A percentile compares a stretch with the other conserved stretches of the same genome.
Evolutionary conservation across 1,140 invertebrate genomes (phyloP).

Genomic region (Belonocnema kinseyi): DNA sequence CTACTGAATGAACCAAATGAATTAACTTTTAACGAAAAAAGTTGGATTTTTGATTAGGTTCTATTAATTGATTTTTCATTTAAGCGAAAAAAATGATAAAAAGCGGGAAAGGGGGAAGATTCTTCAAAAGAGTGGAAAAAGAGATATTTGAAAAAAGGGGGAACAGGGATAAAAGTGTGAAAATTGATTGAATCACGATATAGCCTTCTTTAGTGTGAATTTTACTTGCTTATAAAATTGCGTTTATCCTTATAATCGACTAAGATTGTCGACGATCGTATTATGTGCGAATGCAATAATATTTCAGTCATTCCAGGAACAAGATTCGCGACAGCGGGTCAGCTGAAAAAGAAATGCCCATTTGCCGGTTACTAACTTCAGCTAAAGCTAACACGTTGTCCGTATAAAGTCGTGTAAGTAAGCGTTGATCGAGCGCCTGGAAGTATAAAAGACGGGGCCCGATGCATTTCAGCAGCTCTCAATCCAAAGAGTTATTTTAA

Average conservation of each 20-base stretch:
- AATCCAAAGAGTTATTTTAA: slow-evolving; percentile 22
- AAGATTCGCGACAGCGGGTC: slow-evolving; percentile 58
- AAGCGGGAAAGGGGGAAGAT: no score
- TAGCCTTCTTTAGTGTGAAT: background rate
- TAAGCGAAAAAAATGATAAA: no score
- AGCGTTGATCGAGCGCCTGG: slow-evolving; percentile 45
- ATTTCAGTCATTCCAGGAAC: slow-evolving; percentile 61
- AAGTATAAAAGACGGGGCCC: slow-evolving; percentile 61
- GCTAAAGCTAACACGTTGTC: slow-evolving; percentile 60
- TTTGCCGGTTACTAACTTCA: slow-evolving; percentile 58
- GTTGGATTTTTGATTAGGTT: no score
- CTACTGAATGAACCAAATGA: no score
- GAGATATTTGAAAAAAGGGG: no score
- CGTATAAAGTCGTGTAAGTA: slow-evolving; percentile 43
- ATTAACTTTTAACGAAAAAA: no score
- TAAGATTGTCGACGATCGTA: slow-evolving; percentile 15
- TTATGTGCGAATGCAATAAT: slow-evolving; percentile 53
- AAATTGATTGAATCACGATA: no score
- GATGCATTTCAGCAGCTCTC: slow-evolving; percentile 57
- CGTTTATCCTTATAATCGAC: background rate
- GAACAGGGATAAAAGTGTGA: no score
- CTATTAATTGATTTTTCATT: no score
- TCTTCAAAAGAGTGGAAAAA: no score
- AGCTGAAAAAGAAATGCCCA: slow-evolving; percentile 57
- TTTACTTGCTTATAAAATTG: background rate